Conservation (phyloP, 2,888 invertebrate species). For the Trissoscelio sp. region DNA sequence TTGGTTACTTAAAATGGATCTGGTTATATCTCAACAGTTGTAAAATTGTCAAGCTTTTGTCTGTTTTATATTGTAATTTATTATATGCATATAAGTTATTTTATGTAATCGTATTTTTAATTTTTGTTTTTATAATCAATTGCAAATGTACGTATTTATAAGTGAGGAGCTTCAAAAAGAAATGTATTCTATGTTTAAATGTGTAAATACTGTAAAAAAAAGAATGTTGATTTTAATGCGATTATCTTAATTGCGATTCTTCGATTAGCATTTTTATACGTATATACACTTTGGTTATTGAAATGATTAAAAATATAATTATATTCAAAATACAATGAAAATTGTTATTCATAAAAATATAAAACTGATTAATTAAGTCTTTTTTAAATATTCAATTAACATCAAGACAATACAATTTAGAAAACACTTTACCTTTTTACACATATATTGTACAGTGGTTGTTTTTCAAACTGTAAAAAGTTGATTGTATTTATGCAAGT, state of each 20-base stretch:
- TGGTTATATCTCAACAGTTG: no score
- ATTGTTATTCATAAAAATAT: no score
- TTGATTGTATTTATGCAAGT: background rate
- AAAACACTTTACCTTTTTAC: conserved; percentile 7
- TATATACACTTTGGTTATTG: background rate
- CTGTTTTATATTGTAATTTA: background rate
- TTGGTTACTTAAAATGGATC: no score
- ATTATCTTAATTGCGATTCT: conserved; percentile 18
- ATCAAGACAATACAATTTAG: conserved; percentile 22
- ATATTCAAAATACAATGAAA: no score
- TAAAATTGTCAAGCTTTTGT: no score
- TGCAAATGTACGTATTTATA: background rate
- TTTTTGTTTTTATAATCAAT: background rate
- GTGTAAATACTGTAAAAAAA: conserved; percentile 44
- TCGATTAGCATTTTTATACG: conserved; percentile 3
- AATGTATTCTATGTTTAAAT: background rate
- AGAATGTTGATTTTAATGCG: conserved; percentile 3
- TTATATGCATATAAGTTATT: no score
- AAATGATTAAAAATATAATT: conserved; percentile 1
- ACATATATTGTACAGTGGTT: conserved; percentile 4
- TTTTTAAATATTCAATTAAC: conserved; percentile 8
- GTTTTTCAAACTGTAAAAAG: background rate
- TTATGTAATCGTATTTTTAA: background rate
- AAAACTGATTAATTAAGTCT: no score
- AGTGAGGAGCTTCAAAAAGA: background rate